A percentile compares a stretch with the other conserved stretches of the same genome.
Evolutionary conservation across 2,113 vertebrate species (phyloP).

Genomic region (Falco punctatus): DNA sequence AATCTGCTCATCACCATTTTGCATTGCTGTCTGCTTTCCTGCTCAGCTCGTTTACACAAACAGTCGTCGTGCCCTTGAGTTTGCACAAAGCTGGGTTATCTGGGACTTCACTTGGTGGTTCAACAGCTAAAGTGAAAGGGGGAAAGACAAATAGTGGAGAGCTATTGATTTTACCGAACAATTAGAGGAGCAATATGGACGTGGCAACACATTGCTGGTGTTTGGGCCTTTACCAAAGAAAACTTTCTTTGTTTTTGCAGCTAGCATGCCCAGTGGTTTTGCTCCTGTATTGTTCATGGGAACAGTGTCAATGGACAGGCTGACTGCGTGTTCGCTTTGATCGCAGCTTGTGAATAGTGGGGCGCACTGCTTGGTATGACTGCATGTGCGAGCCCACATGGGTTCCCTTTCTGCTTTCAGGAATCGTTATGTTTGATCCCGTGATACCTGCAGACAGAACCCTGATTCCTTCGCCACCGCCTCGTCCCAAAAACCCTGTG

Average conservation of each 20-base stretch:
- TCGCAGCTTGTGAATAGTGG: not conserved
- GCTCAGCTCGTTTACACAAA: not conserved
- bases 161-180: not conserved
- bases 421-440: constrained; percentile 87
- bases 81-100: not conserved
- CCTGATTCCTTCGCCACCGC: constrained; percentile 84
- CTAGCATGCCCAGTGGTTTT: not conserved
- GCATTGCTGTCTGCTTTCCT: not conserved
- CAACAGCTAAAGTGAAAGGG: not conserved
- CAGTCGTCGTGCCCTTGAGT: not conserved
- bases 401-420: constrained; percentile 69
- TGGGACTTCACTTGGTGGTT: not conserved
- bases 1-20: not conserved
- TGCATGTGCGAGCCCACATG: not conserved
- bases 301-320: not conserved
- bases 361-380: not conserved
- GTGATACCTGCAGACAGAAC: constrained; percentile 85
- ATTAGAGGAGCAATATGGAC: not conserved
- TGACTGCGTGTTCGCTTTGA: not conserved
- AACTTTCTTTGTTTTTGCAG: not conserved
- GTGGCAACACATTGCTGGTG: not conserved
- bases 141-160: not conserved
- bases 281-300: not conserved
- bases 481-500: constrained; percentile 88
- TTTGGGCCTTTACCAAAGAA: not conserved